phyloP scores from a whole-genome alignment of 2,888 invertebrate species.

The Lymantria dispar region DNA sequence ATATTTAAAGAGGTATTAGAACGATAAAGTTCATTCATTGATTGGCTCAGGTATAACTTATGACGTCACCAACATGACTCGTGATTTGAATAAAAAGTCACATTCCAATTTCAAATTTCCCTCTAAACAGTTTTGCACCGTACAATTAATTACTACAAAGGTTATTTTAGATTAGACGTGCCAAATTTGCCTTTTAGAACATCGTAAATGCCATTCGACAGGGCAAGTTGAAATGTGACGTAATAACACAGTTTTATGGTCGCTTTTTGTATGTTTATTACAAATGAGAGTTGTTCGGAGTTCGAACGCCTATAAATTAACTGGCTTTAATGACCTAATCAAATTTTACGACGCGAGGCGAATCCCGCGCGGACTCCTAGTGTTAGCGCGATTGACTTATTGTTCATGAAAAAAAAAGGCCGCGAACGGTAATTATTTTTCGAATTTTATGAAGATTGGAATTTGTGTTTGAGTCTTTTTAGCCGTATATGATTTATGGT shows the following conservation, averaged over 20 bases:
- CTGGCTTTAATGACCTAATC: conserved; percentile 81
- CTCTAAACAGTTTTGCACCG: conserved; percentile 42
- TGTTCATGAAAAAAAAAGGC: conserved; percentile 57
- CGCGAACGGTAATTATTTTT: conserved; percentile 69
- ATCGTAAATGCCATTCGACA: conserved; percentile 46
- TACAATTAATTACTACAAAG: conserved; percentile 61
- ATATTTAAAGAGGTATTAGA: no score
- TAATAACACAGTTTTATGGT: conserved; percentile 51
- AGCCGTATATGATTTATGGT: conserved; percentile 64
- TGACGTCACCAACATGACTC: conserved; percentile 29
- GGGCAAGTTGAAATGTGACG: conserved; percentile 40
- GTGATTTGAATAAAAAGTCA: conserved; percentile 19
- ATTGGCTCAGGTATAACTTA: not conserved
- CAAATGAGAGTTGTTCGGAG: conserved; percentile 70
- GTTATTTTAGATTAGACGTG: conserved; percentile 72
- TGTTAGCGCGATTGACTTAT: conserved; percentile 79
- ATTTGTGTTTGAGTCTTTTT: conserved; percentile 74
- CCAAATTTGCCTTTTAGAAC: conserved; percentile 44
- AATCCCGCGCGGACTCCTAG: conserved; percentile 77
- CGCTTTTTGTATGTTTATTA: conserved; percentile 61
- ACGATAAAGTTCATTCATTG: no score
- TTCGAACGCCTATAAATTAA: conserved; percentile 79
- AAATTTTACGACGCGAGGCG: conserved; percentile 81
- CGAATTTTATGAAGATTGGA: conserved; percentile 81
- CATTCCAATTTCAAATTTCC: conserved; percentile 27